Evolutionary conservation across 2,888 invertebrate genomes (phyloP), one percentile per base, ranked within the genome.

Genomic region (Coenonympha arcania): DNA sequence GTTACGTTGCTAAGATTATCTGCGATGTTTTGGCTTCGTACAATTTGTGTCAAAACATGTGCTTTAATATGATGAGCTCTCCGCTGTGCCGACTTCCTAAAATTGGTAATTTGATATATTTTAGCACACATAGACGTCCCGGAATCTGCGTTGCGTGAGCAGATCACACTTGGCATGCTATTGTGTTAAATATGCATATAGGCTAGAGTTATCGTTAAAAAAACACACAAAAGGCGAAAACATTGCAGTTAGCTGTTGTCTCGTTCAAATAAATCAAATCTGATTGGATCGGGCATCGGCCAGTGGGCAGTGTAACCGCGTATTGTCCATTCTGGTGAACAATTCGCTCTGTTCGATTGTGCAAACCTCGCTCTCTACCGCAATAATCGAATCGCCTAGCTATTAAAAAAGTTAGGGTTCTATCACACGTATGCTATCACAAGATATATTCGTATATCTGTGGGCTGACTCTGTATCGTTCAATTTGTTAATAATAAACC

Each of bases 241-340:
- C 45, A 36, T 18, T 28, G 36, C 43, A 44, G 31, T 44, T 34
- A 15, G 11, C 18, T 30, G 33, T 33, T 48, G 30, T 36, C 31
- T 40, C 20, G 47, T 28, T 22, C 44, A 9, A 37, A 50, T 48
- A 53, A 45, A 50, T 43, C 48, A 50, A 44, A 39, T 18, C 15
- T 44, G 45, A 50, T 48, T 50, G 50, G 37, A 48, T 48, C 49
- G 47, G 47, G n/a, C n/a, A n/a, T n/a, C n/a, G n/a, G n/a, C n/a
- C n/a, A n/a, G n/a, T n/a, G n/a, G n/a, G 57, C 57, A 59, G 57
- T 61, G 64, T 62, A 33, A 50, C 49, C 49, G 44, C 49, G 36
- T 28, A 45, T 45, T 45, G 45, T 41, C 41, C 36, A 28, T 36
- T 45, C 36, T 16, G 13, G 11, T 37, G 26, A 11, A 45, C 45